Base-by-base conservation (phyloP, 30 jellyfish, hydroid and myxozoan species). In the Euphysa ruthae region DNA sequence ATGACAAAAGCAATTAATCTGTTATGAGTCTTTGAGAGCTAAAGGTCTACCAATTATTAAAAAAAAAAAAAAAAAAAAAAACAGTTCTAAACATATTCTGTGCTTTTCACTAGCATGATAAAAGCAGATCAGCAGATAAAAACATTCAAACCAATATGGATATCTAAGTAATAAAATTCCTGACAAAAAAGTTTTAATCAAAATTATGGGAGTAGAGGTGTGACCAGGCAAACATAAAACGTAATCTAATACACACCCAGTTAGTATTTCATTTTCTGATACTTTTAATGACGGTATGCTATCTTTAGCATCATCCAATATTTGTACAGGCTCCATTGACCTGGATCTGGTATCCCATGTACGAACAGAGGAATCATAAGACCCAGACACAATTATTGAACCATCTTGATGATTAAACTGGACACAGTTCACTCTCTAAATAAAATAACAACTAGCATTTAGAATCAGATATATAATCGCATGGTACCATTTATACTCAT, bases 301-400 rank as follows among this genome's bases (percentile, higher is more conserved):
- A 49, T 91, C 99, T 56, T 77, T 91, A 5, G 99, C 94, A 33
- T 91, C 95, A 50, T 83, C 76, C 34, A 91, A 20, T 0, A 49
- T 52, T 65, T 91, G 99, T 57, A 91, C 35, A 31, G 99, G 84
- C 42, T 91, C 93, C 50, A 69, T 44, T 33, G 88, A 69, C 27
- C 88, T 71, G 1, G 99, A 76, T 29, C 95, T 50, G 15, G 84
- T 61, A 61, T 91, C 99, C 99, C 99, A 91, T 25, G 93, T 75
- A 10, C 94, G 51, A 20, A 78, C 86, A n/a, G 95, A 76, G 24
- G 94, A 56, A 84, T 91, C 99, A 43, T 77, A 82, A 1, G 99
- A 91, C 8, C 99, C 99, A 46, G 96, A 76, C 13, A 91, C 70
- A 24, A 83, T 33, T 20, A 91, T 93, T 8, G 96, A 44, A 57